A percentile compares a stretch with the other conserved stretches of the same genome.
Evolutionary conservation across 2,113 vertebrate genomes (phyloP).

Genomic region (Trachemys scripta): DNA sequence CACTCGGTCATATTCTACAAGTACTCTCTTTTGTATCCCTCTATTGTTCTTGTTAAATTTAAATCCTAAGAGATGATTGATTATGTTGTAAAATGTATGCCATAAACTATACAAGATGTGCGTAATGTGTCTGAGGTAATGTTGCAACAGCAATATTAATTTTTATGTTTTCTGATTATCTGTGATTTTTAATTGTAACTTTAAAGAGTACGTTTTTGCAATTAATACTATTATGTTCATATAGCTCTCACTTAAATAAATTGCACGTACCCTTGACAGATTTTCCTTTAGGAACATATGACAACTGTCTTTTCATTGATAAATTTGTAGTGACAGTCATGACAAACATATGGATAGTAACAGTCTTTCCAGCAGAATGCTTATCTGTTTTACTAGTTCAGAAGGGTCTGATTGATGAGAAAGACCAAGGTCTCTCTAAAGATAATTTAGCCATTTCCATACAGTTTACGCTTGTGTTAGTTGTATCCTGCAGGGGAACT

Average conservation of each 20-base stretch:
- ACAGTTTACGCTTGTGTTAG: slow-evolving; percentile 87
- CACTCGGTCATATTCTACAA: slow-evolving; percentile 1
- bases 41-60: slow-evolving; percentile 31
- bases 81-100: slow-evolving; percentile 48
- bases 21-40: neutral
- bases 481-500: slow-evolving; percentile 83
- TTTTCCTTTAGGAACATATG: slow-evolving; percentile 71
- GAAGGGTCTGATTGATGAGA: slow-evolving; percentile 84
- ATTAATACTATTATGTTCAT: neutral
- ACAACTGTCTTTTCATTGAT: slow-evolving; percentile 72
- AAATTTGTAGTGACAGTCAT: slow-evolving; percentile 77
- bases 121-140: neutral
- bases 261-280: slow-evolving; percentile 9
- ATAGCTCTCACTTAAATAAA: slow-evolving; percentile 49
- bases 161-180: slow-evolving; percentile 54
- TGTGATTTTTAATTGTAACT: slow-evolving; percentile 33
- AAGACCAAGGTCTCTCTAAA: slow-evolving; percentile 84
- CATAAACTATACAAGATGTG: slow-evolving; percentile 52
- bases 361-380: slow-evolving; percentile 79
- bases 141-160: slow-evolving; percentile 15
- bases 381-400: slow-evolving; percentile 85
- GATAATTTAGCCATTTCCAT: slow-evolving; percentile 89
- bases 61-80: slow-evolving; percentile 66
- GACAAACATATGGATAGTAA: slow-evolving; percentile 78
- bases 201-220: neutral